phyloP scores from a whole-genome alignment of 2,113 vertebrate species.

The Albula glossodonta region DNA sequence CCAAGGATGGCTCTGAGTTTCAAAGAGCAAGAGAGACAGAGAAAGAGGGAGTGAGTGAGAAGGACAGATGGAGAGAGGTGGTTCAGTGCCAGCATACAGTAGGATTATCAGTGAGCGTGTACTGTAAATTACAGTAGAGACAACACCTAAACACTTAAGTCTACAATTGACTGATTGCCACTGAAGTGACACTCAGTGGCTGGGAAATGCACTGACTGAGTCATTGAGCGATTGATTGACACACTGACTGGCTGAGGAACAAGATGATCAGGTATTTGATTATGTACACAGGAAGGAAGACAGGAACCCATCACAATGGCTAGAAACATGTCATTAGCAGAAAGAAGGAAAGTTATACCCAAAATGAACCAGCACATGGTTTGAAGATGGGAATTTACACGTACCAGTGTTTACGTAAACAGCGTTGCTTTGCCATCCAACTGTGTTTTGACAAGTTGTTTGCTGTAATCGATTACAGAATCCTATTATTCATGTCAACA shows the following conservation, averaged over 20 bases:
- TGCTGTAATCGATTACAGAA: neutral
- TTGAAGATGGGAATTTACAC: too few species aligned
- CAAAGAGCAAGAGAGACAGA: neutral
- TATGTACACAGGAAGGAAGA: neutral
- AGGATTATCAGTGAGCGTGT: constrained; percentile 47
- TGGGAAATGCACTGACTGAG: constrained; percentile 11
- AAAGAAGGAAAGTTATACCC: neutral
- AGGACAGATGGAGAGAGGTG: constrained; percentile 27
- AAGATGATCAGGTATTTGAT: constrained; percentile 12
- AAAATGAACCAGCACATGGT: neutral
- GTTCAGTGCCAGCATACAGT: constrained; percentile 14
- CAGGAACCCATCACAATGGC: neutral
- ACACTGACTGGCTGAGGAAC: neutral
- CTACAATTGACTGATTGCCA: constrained; percentile 7
- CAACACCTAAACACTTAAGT: neutral
- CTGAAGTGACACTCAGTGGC: neutral
- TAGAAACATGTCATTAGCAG: neutral
- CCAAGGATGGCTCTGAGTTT: constrained; percentile 9
- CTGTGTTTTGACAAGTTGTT: neutral
- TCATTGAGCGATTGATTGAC: constrained; percentile 25
- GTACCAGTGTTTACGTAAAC: neutral
- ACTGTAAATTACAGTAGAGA: constrained; percentile 33
- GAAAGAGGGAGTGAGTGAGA: neutral
- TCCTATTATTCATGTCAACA: neutral
- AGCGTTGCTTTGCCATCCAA: neutral